Evolutionary conservation across 2,113 vertebrate genomes (phyloP).

Genomic region (Carlito syrichta): DNA sequence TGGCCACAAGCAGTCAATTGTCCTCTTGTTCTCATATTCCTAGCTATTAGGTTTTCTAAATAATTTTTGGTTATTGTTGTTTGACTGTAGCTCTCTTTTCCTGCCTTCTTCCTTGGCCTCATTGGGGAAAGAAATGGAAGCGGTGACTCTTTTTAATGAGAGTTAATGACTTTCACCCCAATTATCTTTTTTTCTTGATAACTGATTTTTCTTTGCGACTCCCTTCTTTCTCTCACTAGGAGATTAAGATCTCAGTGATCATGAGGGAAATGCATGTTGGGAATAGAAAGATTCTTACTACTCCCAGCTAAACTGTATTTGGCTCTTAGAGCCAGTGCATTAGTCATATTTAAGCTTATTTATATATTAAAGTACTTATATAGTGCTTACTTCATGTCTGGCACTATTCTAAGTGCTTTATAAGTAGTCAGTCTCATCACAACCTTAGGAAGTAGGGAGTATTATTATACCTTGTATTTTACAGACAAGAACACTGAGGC

Average conservation of each 20-base stretch:
- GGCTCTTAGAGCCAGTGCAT: not conserved
- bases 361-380: not conserved
- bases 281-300: not conserved
- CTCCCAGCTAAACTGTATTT: not conserved
- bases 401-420: not conserved
- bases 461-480: not conserved
- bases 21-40: constrained; percentile 37
- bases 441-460: not conserved
- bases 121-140: not conserved
- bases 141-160: not conserved
- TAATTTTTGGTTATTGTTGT: not conserved
- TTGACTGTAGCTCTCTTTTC: not conserved
- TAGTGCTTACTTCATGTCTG: not conserved
- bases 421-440: not conserved
- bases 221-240: not conserved
- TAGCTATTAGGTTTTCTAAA: not conserved
- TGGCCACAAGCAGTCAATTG: constrained; percentile 5
- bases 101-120: constrained; percentile 4
- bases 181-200: not conserved
- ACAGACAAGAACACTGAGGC: not conserved
- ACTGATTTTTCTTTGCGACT: not conserved
- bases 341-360: not conserved
- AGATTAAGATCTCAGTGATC: not conserved
- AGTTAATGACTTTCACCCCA: not conserved
- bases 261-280: not conserved